Base-by-base conservation (phyloP, 37 sponge, comb jelly and placozoan genomes). In the Beroe ovata region DNA sequence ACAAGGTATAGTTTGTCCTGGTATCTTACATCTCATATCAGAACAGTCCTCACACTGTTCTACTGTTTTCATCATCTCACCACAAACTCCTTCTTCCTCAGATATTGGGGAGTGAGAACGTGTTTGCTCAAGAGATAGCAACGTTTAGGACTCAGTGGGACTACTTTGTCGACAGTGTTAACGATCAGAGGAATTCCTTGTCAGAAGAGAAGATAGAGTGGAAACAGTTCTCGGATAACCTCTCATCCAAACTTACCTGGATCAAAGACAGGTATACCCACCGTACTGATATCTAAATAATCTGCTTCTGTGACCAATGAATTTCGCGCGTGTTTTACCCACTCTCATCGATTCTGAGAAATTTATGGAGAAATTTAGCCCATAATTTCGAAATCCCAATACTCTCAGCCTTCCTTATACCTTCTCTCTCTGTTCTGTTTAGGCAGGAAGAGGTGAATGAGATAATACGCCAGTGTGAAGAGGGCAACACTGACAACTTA, bases 121-220 rank as follows among this genome's bases (percentile, higher is more conserved):
- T 39, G 21, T 77, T 77, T 54, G 20, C 84, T n/a, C 54, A 39
- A 39, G 84, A 77, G 42, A 77, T 77, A 14, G 84, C 54, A 1
- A 23, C 42, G n/a, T 77, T 77, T 54, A 22, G 84, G 25, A 22
- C 84, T 1, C 84, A 77, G 33, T 77, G 84, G 84, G 84, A 77
- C 1, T 32, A 42, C 28, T 42, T 77, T 41, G 84, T 77, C 22
- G 84, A 77, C 54, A 39, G 23, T 6, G 84, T 77, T 1, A 77
- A 39, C 23, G 84, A 77, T 22, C 84, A 77, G 84, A 38, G 84
- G 84, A 77, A 77, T 19, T 16, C 47, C 11, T 54, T 77, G 47
- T n/a, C 84, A 0, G 84, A 77, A 26, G 84, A 77, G 84, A 77
- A 77, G 84, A 14, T 77, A 35, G 54, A 77, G 28, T 77, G 84